A percentile compares a stretch with the other conserved stretches of the same genome.
phyloP scores from a whole-genome alignment of 2,113 vertebrate genomes.

The Vulpes lagopus region DNA sequence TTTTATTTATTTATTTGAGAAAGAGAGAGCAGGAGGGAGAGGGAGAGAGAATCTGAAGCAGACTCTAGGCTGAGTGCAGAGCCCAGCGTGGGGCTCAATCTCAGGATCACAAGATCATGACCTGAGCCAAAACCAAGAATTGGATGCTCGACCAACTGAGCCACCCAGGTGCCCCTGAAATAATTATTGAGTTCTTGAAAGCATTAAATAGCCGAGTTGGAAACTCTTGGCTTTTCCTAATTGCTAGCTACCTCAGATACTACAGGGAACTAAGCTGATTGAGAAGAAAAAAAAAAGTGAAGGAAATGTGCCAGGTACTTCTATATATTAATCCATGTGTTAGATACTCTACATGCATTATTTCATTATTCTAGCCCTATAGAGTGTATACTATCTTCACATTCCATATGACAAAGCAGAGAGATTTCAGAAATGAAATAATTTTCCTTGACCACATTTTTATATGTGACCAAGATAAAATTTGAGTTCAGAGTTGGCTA shows the following conservation, averaged over 20 bases:
- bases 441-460: neutral
- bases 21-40: neutral
- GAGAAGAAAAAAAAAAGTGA: neutral
- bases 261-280: neutral
- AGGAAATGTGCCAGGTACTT: neutral
- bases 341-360: neutral
- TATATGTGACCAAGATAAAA: conserved; percentile 36
- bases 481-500: neutral
- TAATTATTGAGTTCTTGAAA: neutral
- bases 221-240: neutral
- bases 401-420: neutral
- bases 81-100: neutral
- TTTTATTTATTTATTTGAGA: neutral
- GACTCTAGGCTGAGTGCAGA: neutral
- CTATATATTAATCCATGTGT: neutral
- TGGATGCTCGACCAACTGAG: neutral
- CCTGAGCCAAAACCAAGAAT: neutral
- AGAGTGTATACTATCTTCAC: neutral
- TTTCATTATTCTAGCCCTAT: neutral
- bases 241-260: neutral
- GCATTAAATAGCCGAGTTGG: neutral
- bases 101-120: neutral
- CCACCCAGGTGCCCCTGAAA: neutral
- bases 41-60: neutral
- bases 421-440: conserved; percentile 15